A percentile compares a stretch with the other conserved stretches of the same genome.
Conservation (phyloP, 2,797 vertebrate species). For the Mormyrops boulengeri region DNA sequence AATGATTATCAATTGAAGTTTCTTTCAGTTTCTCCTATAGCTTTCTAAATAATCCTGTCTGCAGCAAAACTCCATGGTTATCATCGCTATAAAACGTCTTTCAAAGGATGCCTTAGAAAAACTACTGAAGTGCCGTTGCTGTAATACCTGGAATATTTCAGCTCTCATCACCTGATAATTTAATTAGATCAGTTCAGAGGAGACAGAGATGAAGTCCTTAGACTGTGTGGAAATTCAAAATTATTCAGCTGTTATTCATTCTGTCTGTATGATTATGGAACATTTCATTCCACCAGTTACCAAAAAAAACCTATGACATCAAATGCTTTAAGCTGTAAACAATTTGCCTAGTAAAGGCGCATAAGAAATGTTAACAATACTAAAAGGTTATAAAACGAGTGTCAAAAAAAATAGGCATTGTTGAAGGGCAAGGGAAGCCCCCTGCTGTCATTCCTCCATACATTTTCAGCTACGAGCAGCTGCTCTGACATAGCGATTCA, state of each 20-base stretch:
- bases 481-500: background rate
- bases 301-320: background rate
- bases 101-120: background rate
- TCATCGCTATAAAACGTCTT: background rate
- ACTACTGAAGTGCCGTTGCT: background rate
- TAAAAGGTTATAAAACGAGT: background rate
- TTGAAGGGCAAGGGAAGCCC: background rate
- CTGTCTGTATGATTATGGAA: background rate
- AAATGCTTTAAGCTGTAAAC: background rate
- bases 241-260: background rate
- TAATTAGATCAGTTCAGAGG: background rate
- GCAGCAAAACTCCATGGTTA: background rate
- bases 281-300: background rate
- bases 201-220: background rate
- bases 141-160: background rate
- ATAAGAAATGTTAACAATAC: background rate
- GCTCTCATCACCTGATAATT: background rate
- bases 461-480: background rate
- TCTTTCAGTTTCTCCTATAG: background rate
- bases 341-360: background rate
- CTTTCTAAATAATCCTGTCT: background rate
- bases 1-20: background rate
- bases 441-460: background rate
- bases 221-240: background rate
- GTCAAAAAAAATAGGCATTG: background rate